Percentiles rank a stretch among this genome's conserved stretches.
phyloP scores from a whole-genome alignment of 2,797 vertebrate species.

The Remorina albescens region DNA sequence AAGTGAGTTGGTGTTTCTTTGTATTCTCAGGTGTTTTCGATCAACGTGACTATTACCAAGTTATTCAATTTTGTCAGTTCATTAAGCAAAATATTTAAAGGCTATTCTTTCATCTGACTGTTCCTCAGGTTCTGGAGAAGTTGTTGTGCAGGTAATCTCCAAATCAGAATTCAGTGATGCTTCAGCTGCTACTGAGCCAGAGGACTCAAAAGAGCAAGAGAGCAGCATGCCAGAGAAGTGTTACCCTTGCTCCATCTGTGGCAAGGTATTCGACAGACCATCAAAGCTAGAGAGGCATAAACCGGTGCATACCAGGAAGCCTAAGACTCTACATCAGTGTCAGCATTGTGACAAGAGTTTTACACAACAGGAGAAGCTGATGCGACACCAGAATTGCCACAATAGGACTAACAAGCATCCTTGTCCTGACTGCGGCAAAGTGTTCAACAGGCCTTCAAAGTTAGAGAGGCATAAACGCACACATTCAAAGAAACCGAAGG shows the following conservation, averaged over 20 bases:
- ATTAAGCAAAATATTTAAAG: not conserved
- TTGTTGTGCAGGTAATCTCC: conserved; percentile 36
- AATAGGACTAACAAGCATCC: conserved; percentile 72
- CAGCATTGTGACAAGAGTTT: conserved; percentile 70
- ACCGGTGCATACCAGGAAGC: conserved; percentile 59
- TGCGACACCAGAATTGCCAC: conserved; percentile 68
- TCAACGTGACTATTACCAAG: not conserved
- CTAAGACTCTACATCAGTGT: conserved; percentile 62
- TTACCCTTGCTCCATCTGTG: conserved; percentile 67
- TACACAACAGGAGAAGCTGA: conserved; percentile 61
- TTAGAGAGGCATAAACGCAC: conserved; percentile 73
- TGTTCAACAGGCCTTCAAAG: conserved; percentile 76
- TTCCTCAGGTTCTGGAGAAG: conserved; percentile 50
- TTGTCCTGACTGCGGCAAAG: conserved; percentile 76
- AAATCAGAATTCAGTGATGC: conserved; percentile 58
- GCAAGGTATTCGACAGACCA: conserved; percentile 72
- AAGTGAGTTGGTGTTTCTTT: conserved; percentile 55
- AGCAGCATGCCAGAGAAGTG: conserved; percentile 45
- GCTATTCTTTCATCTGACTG: conserved; percentile 19
- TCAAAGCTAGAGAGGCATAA: conserved; percentile 73
- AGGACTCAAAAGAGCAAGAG: conserved; percentile 24
- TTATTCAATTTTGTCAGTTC: not conserved
- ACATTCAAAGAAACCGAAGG: conserved; percentile 70
- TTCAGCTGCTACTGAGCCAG: conserved; percentile 21
- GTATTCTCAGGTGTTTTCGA: not conserved